Evolutionary conservation across 2,797 vertebrate species (phyloP).

Genomic region (Limosa lapponica): DNA sequence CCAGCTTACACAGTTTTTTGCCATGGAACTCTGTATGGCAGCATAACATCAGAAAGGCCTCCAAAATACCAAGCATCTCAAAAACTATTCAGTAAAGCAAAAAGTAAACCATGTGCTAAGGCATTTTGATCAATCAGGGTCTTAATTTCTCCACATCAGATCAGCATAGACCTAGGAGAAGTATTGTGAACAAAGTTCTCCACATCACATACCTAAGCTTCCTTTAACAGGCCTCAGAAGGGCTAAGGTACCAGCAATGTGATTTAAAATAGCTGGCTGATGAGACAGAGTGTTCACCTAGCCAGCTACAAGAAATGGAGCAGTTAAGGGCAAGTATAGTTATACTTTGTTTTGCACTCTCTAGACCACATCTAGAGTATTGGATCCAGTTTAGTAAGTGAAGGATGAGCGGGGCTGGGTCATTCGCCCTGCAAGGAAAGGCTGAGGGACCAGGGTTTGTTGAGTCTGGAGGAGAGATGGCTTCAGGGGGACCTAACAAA

Average conservation of each 20-base stretch:
- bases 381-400: not conserved
- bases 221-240: not conserved
- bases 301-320: not conserved
- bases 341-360: not conserved
- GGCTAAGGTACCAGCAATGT: not conserved
- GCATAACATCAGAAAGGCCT: not conserved
- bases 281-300: not conserved
- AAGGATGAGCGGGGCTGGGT: not conserved
- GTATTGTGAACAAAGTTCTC: not conserved
- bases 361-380: not conserved
- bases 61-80: not conserved
- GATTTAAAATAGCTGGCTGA: not conserved
- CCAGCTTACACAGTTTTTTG: accelerated
- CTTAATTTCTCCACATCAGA: not conserved
- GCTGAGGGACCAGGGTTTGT: not conserved
- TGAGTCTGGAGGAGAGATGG: not conserved
- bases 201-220: not conserved
- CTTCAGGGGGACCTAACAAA: not conserved
- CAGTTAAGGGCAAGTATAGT: not conserved
- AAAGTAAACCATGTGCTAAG: not conserved
- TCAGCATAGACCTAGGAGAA: not conserved
- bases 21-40: not conserved
- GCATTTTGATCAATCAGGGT: not conserved
- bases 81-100: not conserved
- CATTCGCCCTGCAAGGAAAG: not conserved